Percentiles rank a stretch among this genome's conserved stretches.
phyloP scores from a whole-genome alignment of 2,113 vertebrate genomes.

The Cyphomyrus plagiostoma region DNA sequence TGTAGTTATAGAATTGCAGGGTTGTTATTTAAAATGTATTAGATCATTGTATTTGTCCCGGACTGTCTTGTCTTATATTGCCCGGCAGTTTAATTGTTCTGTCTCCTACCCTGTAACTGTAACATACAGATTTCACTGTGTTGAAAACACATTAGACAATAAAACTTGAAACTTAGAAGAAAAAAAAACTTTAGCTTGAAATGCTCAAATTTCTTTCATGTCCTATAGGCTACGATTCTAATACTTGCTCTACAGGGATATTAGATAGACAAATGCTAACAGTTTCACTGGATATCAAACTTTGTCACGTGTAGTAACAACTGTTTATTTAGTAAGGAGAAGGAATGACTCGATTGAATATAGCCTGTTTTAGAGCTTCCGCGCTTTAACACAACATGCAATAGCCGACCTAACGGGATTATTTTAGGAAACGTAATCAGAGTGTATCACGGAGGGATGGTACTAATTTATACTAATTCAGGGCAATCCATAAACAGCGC shows the following conservation, averaged over 20 bases:
- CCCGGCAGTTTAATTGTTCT: background rate
- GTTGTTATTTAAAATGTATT: background rate
- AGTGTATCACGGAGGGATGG: background rate
- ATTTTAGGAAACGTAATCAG: background rate
- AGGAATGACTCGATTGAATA: background rate
- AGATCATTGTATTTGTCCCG: background rate
- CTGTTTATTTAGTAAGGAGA: background rate
- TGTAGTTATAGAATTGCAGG: background rate
- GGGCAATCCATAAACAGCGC: background rate
- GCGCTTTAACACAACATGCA: background rate
- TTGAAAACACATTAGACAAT: background rate
- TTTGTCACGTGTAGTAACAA: background rate
- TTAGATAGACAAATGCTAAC: background rate
- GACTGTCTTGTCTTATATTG: background rate
- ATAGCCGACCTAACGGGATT: background rate
- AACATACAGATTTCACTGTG: background rate
- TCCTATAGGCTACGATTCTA: background rate
- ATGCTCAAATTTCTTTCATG: background rate
- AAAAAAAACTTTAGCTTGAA: background rate
- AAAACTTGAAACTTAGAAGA: background rate
- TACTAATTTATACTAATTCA: background rate
- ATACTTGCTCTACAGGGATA: background rate
- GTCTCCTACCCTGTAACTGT: background rate
- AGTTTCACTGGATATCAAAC: background rate
- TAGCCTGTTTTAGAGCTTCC: background rate